A percentile compares a stretch with the other conserved stretches of the same genome.
Evolutionary conservation across 2,888 invertebrate genomes (phyloP).

Genomic region (Electrophaes corylata): DNA sequence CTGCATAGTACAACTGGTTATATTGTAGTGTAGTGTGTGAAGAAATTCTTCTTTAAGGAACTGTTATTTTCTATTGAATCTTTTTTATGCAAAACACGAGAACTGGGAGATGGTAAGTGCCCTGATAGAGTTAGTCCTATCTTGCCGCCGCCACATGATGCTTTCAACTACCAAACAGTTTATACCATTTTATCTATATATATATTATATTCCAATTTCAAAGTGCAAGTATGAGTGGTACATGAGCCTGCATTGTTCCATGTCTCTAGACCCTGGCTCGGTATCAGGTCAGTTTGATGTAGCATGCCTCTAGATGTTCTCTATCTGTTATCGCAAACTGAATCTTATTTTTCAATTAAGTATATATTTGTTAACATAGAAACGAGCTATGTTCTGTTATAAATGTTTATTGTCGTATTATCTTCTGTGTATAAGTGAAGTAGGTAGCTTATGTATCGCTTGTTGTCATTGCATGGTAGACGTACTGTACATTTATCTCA

Average conservation of each 20-base stretch:
- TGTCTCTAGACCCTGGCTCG: conserved; percentile 74
- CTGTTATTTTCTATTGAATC: not conserved
- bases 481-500: not conserved
- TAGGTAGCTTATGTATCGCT: not conserved
- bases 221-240: not conserved
- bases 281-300: conserved; percentile 70
- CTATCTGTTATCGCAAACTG: not conserved
- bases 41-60: not conserved
- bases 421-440: not conserved
- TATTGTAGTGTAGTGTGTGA: no score
- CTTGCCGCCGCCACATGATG: not conserved
- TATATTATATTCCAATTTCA: no score
- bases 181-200: not conserved
- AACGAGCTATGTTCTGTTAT: not conserved
- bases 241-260: conserved; percentile 55
- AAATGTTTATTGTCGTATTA: not conserved
- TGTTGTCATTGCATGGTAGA: not conserved
- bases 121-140: not conserved
- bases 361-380: not conserved
- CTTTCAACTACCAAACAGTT: not conserved
- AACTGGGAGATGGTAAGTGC: not conserved
- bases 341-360: not conserved
- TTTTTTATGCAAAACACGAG: not conserved
- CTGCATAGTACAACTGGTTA: no score
- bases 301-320: conserved; percentile 16